These are phyloP conservation scores for Thymallus thymallus DNA, from an alignment of 2,113 vertebrate genomes.

Conservation along the genomic window DNA sequence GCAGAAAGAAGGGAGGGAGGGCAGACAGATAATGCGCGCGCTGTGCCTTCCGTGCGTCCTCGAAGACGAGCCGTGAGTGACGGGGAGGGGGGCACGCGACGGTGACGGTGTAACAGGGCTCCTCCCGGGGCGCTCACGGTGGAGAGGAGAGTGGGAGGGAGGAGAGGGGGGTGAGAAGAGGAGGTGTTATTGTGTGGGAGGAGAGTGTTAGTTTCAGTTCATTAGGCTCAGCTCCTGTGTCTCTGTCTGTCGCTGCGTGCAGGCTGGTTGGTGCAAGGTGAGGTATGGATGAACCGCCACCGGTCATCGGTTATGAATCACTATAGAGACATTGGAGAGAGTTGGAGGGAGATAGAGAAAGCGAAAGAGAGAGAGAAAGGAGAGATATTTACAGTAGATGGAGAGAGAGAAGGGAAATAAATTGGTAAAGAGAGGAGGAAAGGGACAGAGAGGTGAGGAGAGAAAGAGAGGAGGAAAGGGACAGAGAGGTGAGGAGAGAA, in stretches of 20 bases:
- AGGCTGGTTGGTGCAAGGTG: slow-evolving; percentile 73
- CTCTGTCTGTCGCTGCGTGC: slow-evolving; percentile 40
- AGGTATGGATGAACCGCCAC: slow-evolving; percentile 74
- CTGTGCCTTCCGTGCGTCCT: slow-evolving; percentile 36
- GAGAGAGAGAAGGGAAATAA: too few relatives aligned
- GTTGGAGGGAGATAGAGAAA: too few relatives aligned
- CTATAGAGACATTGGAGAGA: slow-evolving; percentile 41
- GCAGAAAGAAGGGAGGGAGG: slow-evolving; percentile 62
- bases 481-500: not conserved
- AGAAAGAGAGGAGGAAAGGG: not conserved
- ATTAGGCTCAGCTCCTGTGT: slow-evolving; percentile 31
- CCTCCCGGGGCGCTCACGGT: slow-evolving; percentile 46
- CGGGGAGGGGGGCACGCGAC: slow-evolving; percentile 36
- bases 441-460: slow-evolving; percentile 29
- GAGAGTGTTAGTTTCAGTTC: slow-evolving; percentile 3
- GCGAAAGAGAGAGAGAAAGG: slow-evolving; percentile 66
- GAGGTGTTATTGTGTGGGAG: slow-evolving; percentile 20
- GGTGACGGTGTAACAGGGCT: slow-evolving; percentile 51
- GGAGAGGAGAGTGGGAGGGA: not conserved
- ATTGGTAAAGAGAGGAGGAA: slow-evolving; percentile 62
- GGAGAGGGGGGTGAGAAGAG: slow-evolving; percentile 26
- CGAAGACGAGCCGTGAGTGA: slow-evolving; percentile 32
- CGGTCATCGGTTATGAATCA: slow-evolving; percentile 78
- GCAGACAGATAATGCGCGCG: not conserved
- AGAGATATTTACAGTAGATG: not conserved